Base-by-base conservation (phyloP, 30 jellyfish, hydroid and myxozoan species). In the Turritopsis dohrnii region DNA sequence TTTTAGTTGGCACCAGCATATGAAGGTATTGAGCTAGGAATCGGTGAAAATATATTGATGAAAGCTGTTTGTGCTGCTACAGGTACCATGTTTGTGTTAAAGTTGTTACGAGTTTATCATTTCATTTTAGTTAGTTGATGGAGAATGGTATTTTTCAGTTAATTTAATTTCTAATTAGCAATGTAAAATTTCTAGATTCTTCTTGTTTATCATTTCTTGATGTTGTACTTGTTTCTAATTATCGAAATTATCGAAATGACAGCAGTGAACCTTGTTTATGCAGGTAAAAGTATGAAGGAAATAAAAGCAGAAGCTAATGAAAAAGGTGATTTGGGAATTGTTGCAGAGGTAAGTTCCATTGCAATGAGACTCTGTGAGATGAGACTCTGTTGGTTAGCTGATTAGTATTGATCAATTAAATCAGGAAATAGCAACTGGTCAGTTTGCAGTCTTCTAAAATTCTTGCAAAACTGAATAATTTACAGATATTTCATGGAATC, bases 21-120 rank as follows among this genome's bases (percentile, higher is more conserved):
- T 82, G 99, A 94, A 71, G 99, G 99, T 17, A 87, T 89, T 29
- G 99, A 94, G 74, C 88, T 94, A 21, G 99, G 99, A 16, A 89
- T 94, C 27, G 99, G 99, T 29, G 99, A 94, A 75, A 89, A 91
- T 60, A 86, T 90, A 29, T 72, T 94, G 21, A 77, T 89, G 92
- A 94, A 87, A 80, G 96, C 97, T 8, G 97, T 94, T 29, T 96
- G 98, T 21, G 52, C 89, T 1, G 88, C 99, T n/a, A 94, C 99
- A 54, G 99, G 99, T 94, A 4, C 18, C 90, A 72, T 21, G 8
- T 66, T 83, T 28, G 27, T 1, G 4, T 69, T 69, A 1, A 17
- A 69, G 28, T 41, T 41, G 60, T 41, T 41, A 3, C 13, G 60
- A 41, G 5, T 41, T 41, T 41, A 3, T 41, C 9, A 41, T 3